Evolutionary conservation across 2,797 vertebrate species (phyloP).

Genomic region (Sparidentex hasta): DNA sequence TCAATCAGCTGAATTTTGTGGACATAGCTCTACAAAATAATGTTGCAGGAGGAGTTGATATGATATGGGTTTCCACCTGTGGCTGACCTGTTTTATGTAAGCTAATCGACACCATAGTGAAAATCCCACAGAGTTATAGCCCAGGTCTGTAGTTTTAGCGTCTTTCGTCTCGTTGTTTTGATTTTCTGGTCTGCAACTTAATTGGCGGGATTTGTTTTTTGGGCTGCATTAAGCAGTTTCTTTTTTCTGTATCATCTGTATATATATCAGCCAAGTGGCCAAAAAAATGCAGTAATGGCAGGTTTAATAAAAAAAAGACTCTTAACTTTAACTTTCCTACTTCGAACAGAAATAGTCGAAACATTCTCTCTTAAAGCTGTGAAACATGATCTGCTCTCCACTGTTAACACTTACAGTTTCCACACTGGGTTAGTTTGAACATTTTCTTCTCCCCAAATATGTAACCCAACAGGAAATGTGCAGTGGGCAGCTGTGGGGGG

Average conservation of each 20-base stretch:
- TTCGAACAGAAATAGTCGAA: not conserved
- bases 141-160: not conserved
- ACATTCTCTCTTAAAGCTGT: slow-evolving; percentile 7
- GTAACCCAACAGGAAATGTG: slow-evolving; percentile 41
- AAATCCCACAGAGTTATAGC: not conserved
- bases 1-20: too few relatives aligned
- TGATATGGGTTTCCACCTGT: too few relatives aligned
- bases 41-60: too few relatives aligned
- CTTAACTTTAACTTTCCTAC: too few relatives aligned
- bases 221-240: not conserved
- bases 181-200: not conserved
- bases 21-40: too few relatives aligned
- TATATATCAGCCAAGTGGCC: not conserved
- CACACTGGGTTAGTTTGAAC: slow-evolving; percentile 27
- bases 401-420: slow-evolving; percentile 50
- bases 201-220: too few relatives aligned
- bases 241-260: not conserved
- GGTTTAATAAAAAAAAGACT: not conserved
- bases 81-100: too few relatives aligned
- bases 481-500: slow-evolving; percentile 53
- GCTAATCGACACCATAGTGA: not conserved
- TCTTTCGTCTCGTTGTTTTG: not conserved
- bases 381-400: slow-evolving; percentile 34
- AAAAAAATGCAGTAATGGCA: not conserved
- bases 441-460: slow-evolving; percentile 17